Conservation (phyloP, 2,888 invertebrate genomes). For the Ophion ventricosus region DNA sequence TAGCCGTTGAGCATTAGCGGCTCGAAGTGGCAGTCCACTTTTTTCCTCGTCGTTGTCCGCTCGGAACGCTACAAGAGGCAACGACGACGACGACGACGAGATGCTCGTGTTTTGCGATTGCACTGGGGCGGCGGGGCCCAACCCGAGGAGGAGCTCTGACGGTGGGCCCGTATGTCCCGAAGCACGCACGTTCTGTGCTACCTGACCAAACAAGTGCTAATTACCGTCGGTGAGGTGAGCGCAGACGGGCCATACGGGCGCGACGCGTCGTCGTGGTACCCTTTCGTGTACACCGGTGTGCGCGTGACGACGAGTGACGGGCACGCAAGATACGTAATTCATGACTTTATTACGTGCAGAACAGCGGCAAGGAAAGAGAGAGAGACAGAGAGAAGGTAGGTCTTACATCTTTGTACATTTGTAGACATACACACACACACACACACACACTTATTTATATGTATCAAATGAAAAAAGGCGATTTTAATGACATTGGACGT, state of each 20-base stretch:
- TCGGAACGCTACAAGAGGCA: constrained; percentile 25
- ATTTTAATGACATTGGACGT: too few species aligned
- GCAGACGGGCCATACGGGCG: constrained; percentile 31
- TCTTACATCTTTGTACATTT: constrained; percentile 44
- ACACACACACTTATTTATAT: neutral
- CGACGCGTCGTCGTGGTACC: constrained; percentile 17
- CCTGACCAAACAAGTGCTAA: constrained; percentile 71
- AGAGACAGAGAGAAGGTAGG: constrained; percentile 28
- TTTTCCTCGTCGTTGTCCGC: constrained; percentile 17
- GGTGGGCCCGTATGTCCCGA: constrained; percentile 60
- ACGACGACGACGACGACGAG: neutral
- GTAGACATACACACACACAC: constrained; percentile 11
- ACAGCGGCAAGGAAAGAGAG: constrained; percentile 45
- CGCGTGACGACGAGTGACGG: constrained; percentile 68
- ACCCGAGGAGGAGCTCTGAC: constrained; percentile 54
- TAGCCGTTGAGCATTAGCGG: constrained; percentile 51
- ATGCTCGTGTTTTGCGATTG: constrained; percentile 45
- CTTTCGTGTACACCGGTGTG: constrained; percentile 37
- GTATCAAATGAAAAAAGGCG: neutral
- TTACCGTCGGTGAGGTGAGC: constrained; percentile 68
- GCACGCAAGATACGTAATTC: constrained; percentile 70
- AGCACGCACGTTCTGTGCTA: constrained; percentile 67
- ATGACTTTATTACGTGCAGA: constrained; percentile 71
- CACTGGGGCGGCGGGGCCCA: constrained; percentile 18
- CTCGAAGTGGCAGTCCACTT: constrained; percentile 44